Evolutionary conservation across 2,113 vertebrate genomes (phyloP).

Genomic region (Peromyscus leucopus): DNA sequence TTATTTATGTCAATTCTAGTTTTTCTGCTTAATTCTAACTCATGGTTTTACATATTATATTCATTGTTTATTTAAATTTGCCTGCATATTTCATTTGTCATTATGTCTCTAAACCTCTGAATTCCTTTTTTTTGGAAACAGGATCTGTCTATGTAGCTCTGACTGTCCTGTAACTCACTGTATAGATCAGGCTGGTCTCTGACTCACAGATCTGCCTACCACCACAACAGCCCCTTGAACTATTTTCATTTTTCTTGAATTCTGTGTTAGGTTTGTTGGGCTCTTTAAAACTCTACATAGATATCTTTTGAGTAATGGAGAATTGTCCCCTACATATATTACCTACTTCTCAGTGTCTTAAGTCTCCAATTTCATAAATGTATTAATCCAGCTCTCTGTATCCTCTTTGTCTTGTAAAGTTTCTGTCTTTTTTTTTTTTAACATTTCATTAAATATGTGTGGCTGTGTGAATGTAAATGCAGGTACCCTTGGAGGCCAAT

Average conservation of each 20-base stretch:
- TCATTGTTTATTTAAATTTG: background rate
- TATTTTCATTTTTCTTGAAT: background rate
- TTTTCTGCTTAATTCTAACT: background rate
- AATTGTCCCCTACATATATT: background rate
- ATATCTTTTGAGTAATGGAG: background rate
- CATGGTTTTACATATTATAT: background rate
- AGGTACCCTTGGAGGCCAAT: background rate
- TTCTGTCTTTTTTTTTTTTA: background rate
- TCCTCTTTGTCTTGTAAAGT: background rate
- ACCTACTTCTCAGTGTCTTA: background rate
- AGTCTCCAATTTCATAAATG: conserved; percentile 11
- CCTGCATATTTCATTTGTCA: background rate
- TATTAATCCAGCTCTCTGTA: background rate
- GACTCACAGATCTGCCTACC: background rate
- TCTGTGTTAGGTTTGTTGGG: background rate
- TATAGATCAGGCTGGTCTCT: background rate
- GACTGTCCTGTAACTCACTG: background rate
- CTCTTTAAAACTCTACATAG: background rate
- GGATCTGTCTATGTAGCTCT: background rate
- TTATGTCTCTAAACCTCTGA: background rate
- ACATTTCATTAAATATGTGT: background rate
- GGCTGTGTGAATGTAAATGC: background rate
- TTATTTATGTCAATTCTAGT: background rate
- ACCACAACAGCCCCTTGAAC: background rate
- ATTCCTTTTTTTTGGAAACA: background rate